phyloP scores from a whole-genome alignment of 2,113 vertebrate species.

The Antidorcas marsupialis region DNA sequence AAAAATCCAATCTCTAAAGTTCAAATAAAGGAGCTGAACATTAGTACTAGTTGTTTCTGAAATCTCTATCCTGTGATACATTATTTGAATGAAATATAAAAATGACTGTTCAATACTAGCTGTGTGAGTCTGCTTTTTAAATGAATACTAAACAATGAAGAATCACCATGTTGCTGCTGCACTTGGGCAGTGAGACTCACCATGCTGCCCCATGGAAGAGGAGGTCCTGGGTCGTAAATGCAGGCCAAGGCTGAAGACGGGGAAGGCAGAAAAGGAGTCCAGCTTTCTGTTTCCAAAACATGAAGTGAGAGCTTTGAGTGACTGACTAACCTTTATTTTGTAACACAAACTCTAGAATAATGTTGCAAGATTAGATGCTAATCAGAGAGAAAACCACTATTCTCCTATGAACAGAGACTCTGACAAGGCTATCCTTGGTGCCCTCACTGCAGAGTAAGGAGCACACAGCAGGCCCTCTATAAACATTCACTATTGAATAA shows the following conservation, averaged over 20 bases:
- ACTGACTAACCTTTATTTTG: neutral
- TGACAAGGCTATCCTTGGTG: rapidly evolving
- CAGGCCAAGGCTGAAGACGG: neutral
- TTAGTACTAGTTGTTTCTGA: neutral
- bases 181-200: conserved; percentile 42
- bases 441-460: neutral
- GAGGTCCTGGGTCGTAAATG: neutral
- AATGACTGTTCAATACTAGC: neutral
- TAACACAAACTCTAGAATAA: neutral
- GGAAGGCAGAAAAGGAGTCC: neutral
- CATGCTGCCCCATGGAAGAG: neutral
- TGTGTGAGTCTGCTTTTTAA: neutral
- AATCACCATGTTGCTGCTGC: neutral
- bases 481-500: neutral
- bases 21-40: conserved; percentile 2
- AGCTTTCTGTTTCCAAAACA: conserved; percentile 57
- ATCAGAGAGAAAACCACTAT: neutral
- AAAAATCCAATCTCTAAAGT: neutral
- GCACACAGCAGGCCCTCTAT: neutral
- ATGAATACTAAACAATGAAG: neutral
- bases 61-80: neutral
- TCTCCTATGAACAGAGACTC: neutral
- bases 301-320: neutral
- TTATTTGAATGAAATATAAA: conserved; percentile 13
- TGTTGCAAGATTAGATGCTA: neutral